Conservation (phyloP, 2,113 vertebrate genomes). For the Guaruba guarouba region DNA sequence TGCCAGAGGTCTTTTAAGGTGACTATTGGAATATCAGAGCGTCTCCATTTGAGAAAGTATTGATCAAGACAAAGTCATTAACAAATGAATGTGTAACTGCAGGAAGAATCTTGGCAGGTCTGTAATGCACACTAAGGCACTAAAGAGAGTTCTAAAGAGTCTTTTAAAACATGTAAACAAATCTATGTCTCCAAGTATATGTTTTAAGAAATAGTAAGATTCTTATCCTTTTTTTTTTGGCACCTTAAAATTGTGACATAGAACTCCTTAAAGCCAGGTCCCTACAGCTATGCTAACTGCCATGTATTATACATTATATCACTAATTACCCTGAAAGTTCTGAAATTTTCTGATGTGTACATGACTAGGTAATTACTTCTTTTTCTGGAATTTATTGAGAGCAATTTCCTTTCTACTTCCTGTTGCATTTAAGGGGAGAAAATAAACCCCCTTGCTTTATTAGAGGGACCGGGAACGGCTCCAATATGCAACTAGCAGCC, state of each 20-base stretch:
- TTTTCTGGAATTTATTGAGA: not conserved
- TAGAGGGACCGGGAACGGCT: too few relatives aligned
- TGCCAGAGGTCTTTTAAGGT: slow-evolving; percentile 38
- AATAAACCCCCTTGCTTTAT: too few relatives aligned
- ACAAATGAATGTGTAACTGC: slow-evolving; percentile 12
- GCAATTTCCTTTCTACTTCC: not conserved
- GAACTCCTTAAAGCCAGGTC: not conserved
- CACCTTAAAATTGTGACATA: not conserved
- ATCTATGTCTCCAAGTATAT: not conserved
- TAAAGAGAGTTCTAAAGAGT: not conserved
- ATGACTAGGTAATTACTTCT: not conserved
- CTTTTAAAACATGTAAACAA: slow-evolving; percentile 8
- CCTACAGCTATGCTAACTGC: not conserved
- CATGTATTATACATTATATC: not conserved
- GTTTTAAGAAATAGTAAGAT: not conserved
- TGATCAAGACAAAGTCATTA: slow-evolving; percentile 64
- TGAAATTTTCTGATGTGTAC: not conserved
- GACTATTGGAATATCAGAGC: slow-evolving; percentile 8
- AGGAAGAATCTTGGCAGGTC: not conserved
- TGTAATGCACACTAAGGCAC: not conserved
- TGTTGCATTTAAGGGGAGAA: not conserved
- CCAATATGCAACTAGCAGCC: too few relatives aligned
- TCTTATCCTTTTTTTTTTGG: not conserved
- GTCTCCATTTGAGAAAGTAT: slow-evolving; percentile 39
- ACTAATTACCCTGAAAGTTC: not conserved